A percentile compares a stretch with the other conserved stretches of the same genome.
Evolutionary conservation across 2,113 vertebrate genomes (phyloP).

Genomic region (Cebus imitator): DNA sequence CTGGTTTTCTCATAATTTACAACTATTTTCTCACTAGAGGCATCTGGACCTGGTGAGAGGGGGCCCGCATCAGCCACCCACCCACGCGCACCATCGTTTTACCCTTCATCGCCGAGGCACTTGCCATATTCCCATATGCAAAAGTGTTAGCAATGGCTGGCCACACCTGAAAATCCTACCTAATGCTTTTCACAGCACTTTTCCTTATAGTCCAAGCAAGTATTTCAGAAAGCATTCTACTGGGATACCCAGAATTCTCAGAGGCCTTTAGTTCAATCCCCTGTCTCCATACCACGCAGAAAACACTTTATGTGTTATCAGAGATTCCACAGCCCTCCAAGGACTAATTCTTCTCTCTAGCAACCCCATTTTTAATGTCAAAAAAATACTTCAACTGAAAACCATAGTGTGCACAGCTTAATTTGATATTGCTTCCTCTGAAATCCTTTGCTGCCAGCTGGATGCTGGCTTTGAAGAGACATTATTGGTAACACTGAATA

Average conservation of each 20-base stretch:
- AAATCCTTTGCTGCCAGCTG: background rate
- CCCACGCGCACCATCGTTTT: background rate
- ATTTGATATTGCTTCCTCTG: background rate
- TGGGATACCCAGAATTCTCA: background rate
- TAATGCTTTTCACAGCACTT: background rate
- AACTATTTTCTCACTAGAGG: background rate
- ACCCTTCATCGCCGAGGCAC: background rate
- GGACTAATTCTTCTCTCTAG: background rate
- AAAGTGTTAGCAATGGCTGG: background rate
- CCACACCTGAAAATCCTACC: background rate
- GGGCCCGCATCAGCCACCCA: background rate
- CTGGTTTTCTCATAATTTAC: background rate
- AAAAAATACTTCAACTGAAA: background rate
- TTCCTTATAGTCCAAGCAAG: background rate
- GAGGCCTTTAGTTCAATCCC: background rate
- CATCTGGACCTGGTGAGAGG: background rate
- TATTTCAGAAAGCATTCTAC: background rate
- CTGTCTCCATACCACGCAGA: background rate
- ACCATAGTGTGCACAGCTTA: background rate
- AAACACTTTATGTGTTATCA: background rate
- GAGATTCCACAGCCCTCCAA: background rate
- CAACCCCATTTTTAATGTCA: background rate
- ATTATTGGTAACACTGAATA: background rate
- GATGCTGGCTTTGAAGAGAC: background rate
- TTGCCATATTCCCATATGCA: background rate